Base-by-base conservation (phyloP, 2,888 invertebrate genomes). In the Rhopalosiphum nymphaeae region DNA sequence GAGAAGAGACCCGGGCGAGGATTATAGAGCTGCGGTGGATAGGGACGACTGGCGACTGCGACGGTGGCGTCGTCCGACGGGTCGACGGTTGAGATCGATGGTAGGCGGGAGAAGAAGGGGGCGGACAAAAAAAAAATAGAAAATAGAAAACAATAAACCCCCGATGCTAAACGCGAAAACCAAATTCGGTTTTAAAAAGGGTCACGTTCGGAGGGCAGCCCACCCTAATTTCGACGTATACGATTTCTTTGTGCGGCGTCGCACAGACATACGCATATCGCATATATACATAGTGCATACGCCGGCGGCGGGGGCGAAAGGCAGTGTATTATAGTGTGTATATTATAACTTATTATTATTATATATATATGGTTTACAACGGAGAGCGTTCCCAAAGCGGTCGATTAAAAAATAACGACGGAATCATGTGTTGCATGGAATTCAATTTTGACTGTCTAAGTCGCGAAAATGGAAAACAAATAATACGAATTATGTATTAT, bases 111-210 rank as follows among this genome's bases (percentile, higher is more conserved):
- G 21, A 9, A n/a, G 78, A 0, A 57, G 57, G 57, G 25, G 57
- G 57, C 9, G 78, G 36, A 21, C 36, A 36, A 78, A 78, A 78
- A 78, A 61, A 78, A 78, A 78, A 78, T 36, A 78, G 84, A 90
- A 94, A 88, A 94, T 67, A 86, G 61, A 91, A 89, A 92, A 89
- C 93, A 91, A 93, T 91, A 95, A 91, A 93, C 93, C 42, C 90
- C 36, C n/a, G 44, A 89, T 57, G 89, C 93, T 94, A 94, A 94
- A 94, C 93, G 93, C 61, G 90, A 90, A 94, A 94, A 90, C 93
- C 90, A 49, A 94, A 90, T 94, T 94, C 85, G 90, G 93, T 61
- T 93, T 89, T 89, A 84, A 93, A 94, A 94, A 90, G 93, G 93
- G 93, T 94, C 90, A 89, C 93, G 36, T 42, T n/a, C 84, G 11